Evolutionary conservation across 2,113 vertebrate species (phyloP).

Genomic region (Callocephalon fimbriatum): DNA sequence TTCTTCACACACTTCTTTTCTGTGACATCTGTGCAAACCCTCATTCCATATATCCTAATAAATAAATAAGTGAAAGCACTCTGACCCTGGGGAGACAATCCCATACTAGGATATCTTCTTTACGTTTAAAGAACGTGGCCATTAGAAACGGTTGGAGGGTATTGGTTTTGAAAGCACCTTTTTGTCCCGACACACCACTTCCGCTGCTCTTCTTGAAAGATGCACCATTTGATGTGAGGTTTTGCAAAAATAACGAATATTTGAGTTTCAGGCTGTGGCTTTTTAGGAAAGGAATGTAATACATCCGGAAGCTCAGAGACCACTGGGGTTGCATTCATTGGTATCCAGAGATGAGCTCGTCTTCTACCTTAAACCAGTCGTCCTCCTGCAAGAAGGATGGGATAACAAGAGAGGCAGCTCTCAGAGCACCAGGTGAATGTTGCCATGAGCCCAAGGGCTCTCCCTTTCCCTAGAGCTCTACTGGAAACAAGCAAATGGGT

Average conservation of each 20-base stretch:
- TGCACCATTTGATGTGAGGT: not conserved
- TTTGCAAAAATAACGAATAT: not conserved
- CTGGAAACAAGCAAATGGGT: slow-evolving; percentile 30
- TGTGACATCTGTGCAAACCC: not conserved
- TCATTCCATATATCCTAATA: slow-evolving; percentile 15
- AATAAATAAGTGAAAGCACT: slow-evolving; percentile 20
- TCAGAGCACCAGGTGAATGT: not conserved
- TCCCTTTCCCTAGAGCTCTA: not conserved
- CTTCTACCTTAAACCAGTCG: not conserved
- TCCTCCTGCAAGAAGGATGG: not conserved
- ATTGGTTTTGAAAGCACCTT: not conserved
- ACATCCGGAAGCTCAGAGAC: not conserved
- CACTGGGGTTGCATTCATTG: not conserved
- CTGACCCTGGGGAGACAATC: not conserved
- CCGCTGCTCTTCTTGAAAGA: not conserved
- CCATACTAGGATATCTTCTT: not conserved
- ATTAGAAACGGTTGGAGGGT: not conserved
- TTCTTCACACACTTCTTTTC: not conserved
- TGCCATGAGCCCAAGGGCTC: not conserved
- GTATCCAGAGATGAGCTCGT: not conserved
- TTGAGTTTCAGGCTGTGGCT: not conserved
- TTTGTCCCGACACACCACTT: not conserved
- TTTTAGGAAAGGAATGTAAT: not conserved
- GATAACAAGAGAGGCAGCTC: not conserved
- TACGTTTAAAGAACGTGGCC: too few relatives aligned